Percentiles rank a stretch among this genome's conserved stretches.
These are phyloP conservation scores for Sylvicola fuscatus DNA, from an alignment of 2,888 invertebrate species.

Conservation along the genomic window DNA sequence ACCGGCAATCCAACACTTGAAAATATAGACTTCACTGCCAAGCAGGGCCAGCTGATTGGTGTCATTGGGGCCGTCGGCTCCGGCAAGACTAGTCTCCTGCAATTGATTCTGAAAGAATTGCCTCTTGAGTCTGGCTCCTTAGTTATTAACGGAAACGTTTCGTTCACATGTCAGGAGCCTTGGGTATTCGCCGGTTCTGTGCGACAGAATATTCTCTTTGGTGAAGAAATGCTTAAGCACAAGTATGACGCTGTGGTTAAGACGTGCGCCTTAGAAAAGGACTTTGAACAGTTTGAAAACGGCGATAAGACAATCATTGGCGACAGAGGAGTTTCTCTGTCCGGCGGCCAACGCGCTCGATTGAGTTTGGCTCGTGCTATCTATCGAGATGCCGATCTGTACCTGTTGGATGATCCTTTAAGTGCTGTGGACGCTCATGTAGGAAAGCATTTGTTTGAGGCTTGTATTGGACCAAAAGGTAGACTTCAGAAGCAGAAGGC, in stretches of 20 bases:
- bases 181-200: slow-evolving; percentile 66
- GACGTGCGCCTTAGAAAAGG: slow-evolving; percentile 25
- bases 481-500: slow-evolving; percentile 29
- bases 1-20: slow-evolving; percentile 23
- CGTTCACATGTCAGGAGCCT: slow-evolving; percentile 68
- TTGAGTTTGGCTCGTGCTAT: slow-evolving; percentile 19
- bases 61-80: slow-evolving; percentile 57
- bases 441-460: slow-evolving; percentile 43
- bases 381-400: slow-evolving; percentile 40
- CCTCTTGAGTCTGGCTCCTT: slow-evolving; percentile 31
- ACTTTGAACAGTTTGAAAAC: slow-evolving; percentile 30
- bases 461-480: slow-evolving; percentile 33
- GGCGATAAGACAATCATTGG: slow-evolving; percentile 37
- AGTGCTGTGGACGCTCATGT: slow-evolving; percentile 56
- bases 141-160: slow-evolving; percentile 37
- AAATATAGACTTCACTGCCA: slow-evolving; percentile 30
- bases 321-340: slow-evolving; percentile 35
- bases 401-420: slow-evolving; percentile 52
- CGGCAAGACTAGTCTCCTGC: slow-evolving; percentile 48
- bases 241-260: slow-evolving; percentile 23
- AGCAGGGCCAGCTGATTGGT: slow-evolving; percentile 38
- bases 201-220: slow-evolving; percentile 74
- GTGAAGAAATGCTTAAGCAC: slow-evolving; percentile 21
- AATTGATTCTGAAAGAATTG: slow-evolving; percentile 52
- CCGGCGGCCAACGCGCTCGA: slow-evolving; percentile 50